Evolutionary conservation across 2,113 vertebrate genomes (phyloP), one percentile per base, ranked within the genome.

Genomic region (Chaetops frenatus): DNA sequence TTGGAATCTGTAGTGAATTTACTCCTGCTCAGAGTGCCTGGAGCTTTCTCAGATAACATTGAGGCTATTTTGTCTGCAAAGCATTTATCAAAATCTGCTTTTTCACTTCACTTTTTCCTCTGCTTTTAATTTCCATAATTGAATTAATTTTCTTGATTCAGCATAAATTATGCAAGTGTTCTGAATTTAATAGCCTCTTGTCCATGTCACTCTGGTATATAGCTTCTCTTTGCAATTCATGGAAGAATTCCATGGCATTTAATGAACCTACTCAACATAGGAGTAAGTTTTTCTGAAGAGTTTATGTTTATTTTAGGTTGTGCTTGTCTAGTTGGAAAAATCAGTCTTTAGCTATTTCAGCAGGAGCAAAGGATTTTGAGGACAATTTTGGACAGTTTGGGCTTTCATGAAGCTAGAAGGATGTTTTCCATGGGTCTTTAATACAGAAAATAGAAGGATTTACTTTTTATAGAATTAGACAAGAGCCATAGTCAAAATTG

Each of bases 131-230:
- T 93, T 92, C 51, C 78, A 74, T 94, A 94, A 95, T 93, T 90
- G 78, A 87, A 78, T 70, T 84, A 6, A 21, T 87, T 90, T 91
- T 53, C 70, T 90, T 81, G 79, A 50, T 71, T 92, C 86, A 88
- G 61, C 79, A 71, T 74, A 85, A 92, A 85, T 93, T 93, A 92
- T 71, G 48, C 80, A 92, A 93, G 56, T 40, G 19, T 79, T 85
- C 74, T 85, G 91, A 88, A 94, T 92, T 88, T 93, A 70, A 81
- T 93, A 81, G 36, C 60, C 36, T 84, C 86, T 84, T 88, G 62
- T 90, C 48, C 48, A 6, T 90, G 50, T 69, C 58, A 51, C 40
- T 85, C 28, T 84, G 47, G 38, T 78, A 19, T 70, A 65, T 57
- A n/a, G 31, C 66, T 74, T 85, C 23, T 76, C 53, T 90, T 79